These are phyloP conservation scores for Mesoclemmys tuberculata DNA, from an alignment of 2,113 vertebrate species.

Conservation along the genomic window DNA sequence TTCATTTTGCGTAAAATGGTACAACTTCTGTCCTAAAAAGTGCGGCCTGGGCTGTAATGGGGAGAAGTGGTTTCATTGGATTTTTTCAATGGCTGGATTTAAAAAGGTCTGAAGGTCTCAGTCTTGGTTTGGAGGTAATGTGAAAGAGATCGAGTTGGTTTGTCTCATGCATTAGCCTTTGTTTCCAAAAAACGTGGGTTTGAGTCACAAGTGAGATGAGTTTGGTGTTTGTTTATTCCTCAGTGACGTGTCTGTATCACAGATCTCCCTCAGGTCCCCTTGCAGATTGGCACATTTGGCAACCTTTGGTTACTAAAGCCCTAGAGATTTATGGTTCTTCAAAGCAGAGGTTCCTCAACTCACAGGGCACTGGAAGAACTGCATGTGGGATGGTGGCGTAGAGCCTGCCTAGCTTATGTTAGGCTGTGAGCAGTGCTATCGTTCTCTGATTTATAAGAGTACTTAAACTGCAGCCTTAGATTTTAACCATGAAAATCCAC, in stretches of 20 bases:
- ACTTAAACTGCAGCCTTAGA: background rate
- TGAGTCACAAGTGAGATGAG: background rate
- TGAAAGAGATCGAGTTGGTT: background rate
- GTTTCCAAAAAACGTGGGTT: background rate
- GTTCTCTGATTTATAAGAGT: background rate
- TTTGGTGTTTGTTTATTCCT: conserved; percentile 43
- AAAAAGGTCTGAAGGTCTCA: background rate
- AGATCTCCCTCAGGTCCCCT: background rate
- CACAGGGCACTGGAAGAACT: conserved; percentile 39
- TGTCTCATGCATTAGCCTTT: background rate
- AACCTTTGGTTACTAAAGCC: background rate
- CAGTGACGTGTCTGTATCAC: background rate
- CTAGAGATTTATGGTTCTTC: conserved; percentile 2
- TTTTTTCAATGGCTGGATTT: background rate
- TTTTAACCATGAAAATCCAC: background rate
- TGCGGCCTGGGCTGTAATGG: background rate
- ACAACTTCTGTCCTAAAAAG: background rate
- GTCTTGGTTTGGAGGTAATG: background rate
- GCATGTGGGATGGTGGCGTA: conserved; percentile 3
- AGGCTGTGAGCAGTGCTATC: background rate
- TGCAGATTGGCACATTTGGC: background rate
- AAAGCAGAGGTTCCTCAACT: background rate
- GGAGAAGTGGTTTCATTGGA: background rate
- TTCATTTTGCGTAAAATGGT: background rate
- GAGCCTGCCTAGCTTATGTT: background rate